Evolutionary conservation across 2,888 invertebrate species (phyloP).

Genomic region (Ligdia adustata): DNA sequence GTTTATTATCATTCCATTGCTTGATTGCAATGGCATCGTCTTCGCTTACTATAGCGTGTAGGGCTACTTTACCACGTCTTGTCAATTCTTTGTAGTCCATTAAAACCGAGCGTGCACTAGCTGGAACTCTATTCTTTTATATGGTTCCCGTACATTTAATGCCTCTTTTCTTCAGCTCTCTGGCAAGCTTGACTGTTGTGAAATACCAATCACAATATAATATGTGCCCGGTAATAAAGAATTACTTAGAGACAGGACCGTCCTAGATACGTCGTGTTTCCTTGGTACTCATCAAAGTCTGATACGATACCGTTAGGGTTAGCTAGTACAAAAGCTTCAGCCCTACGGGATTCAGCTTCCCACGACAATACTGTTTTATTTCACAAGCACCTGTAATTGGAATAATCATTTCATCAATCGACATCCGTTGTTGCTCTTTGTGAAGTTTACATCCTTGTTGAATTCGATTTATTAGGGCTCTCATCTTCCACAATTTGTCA

Average conservation of each 20-base stretch:
- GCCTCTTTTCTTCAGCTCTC: too few relatives aligned
- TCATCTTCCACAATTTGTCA: neutral
- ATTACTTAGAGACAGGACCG: too few relatives aligned
- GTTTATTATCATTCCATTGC: neutral
- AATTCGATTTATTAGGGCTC: neutral
- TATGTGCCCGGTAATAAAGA: too few relatives aligned
- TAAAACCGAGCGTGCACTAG: too few relatives aligned
- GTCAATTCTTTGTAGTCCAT: too few relatives aligned
- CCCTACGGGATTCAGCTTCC: conserved; percentile 4
- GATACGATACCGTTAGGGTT: conserved; percentile 8
- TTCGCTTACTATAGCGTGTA: neutral
- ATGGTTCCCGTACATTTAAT: too few relatives aligned
- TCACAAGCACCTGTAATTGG: conserved; percentile 7
- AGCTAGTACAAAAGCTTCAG: conserved; percentile 9
- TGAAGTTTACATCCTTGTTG: neutral
- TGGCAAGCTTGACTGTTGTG: too few relatives aligned
- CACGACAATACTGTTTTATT: conserved; percentile 5
- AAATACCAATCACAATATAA: too few relatives aligned
- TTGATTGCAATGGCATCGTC: neutral
- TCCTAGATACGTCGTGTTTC: too few relatives aligned
- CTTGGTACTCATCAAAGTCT: too few relatives aligned
- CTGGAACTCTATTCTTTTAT: too few relatives aligned
- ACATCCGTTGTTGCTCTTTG: neutral
- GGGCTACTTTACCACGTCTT: neutral
- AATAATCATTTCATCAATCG: conserved; percentile 15